Base-by-base conservation (phyloP, 2,797 vertebrate genomes). In the Myoxocephalus aenaeus region DNA sequence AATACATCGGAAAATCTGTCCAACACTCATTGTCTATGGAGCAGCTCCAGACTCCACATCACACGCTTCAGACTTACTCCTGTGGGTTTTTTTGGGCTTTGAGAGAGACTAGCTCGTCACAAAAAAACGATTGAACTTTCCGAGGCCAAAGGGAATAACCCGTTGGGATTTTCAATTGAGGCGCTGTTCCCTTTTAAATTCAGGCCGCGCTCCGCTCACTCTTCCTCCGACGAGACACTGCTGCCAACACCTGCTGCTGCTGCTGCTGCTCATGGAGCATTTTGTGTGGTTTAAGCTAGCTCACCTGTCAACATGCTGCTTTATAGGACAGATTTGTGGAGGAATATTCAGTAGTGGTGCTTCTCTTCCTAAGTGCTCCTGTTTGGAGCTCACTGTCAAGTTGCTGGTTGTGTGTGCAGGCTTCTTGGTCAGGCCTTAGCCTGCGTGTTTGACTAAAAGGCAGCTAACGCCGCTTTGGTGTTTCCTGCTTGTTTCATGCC, bases 161-260 rank as follows among this genome's bases (percentile, higher is more conserved):
- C 12, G 3, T 13, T 14, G n/a, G 48, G 20, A 22, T 53, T 22
- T 17, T 58, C 18, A 32, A 58, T 58, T n/a, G 13, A 38, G 2
- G 17, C 1, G 20, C 32, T 5, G 20, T 34, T 25, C 34, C 34
- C 58, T 18, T 79, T 36, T 36, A 62, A 67, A 32, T 25, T 3
- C 18, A 25, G 27, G 34, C 2, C 8, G 6, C 5, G 11, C 75
- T 22, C 42, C 34, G 7, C 38, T 70, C 57, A 36, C 0, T 0
- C 25, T 58, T 20, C 44, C 51, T 29, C 17, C 44, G 12, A 13
- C 25, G 20, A n/a, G 22, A 40, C 29, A 27, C 46, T 42, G 36
- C n/a, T 62, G 59, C 36, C 9, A 27, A 18, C 65, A 69, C 51
- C 44, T 77, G 42, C 42, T 27, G 25, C 25, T 27, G n/a, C n/a